These are phyloP conservation scores for Drosophila rhopaloa DNA, from an alignment of 1,140 invertebrate species.

Conservation along the genomic window DNA sequence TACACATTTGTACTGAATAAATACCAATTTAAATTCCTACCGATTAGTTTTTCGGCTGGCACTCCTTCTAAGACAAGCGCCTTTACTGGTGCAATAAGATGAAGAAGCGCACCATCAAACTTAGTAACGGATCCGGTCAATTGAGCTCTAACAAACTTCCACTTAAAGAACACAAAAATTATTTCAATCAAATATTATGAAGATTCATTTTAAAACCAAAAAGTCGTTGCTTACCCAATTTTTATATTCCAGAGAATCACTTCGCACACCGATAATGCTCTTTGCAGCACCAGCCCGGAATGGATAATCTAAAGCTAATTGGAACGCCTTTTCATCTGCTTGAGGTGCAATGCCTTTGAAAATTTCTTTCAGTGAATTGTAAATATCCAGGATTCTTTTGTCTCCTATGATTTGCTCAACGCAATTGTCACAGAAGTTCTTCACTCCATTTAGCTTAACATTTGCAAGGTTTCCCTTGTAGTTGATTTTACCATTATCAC, in stretches of 20 bases:
- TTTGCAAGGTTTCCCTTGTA: slow-evolving; percentile 86
- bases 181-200: neutral
- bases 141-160: slow-evolving; percentile 65
- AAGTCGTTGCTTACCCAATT: slow-evolving; percentile 70
- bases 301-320: slow-evolving; percentile 86
- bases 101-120: slow-evolving; percentile 69
- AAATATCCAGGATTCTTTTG: slow-evolving; percentile 64
- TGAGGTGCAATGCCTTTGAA: slow-evolving; percentile 63
- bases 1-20: too few relatives aligned
- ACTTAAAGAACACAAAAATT: slow-evolving; percentile 36
- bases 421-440: slow-evolving; percentile 65
- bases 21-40: slow-evolving; percentile 30
- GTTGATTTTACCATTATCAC: slow-evolving; percentile 86
- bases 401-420: slow-evolving; percentile 71
- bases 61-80: slow-evolving; percentile 70
- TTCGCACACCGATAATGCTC: slow-evolving; percentile 86
- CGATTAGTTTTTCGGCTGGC: slow-evolving; percentile 70
- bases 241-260: slow-evolving; percentile 61
- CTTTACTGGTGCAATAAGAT: slow-evolving; percentile 75
- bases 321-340: slow-evolving; percentile 85
- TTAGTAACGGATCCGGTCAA: slow-evolving; percentile 59
- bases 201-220: neutral
- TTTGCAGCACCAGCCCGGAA: slow-evolving; percentile 87
- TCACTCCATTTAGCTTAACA: slow-evolving; percentile 85
- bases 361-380: slow-evolving; percentile 59